Conservation (phyloP, 1,140 invertebrate genomes). For the Sitophilus oryzae region DNA sequence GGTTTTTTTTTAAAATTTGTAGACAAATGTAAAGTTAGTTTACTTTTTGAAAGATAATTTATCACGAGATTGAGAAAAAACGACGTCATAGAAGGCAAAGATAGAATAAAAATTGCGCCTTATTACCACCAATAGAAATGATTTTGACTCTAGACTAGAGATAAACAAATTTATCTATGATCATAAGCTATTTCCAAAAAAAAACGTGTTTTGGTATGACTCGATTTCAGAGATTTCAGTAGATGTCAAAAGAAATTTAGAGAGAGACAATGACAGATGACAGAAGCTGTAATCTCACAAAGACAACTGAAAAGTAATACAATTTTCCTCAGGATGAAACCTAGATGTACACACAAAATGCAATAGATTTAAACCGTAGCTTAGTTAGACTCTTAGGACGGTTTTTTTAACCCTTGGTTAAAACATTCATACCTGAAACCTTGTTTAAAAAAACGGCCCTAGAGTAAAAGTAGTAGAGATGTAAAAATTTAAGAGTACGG, state of each 20-base stretch:
- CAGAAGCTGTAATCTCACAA: conserved; percentile 34
- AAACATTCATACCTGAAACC: too few relatives aligned
- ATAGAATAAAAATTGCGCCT: too few relatives aligned
- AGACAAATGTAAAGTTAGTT: too few relatives aligned
- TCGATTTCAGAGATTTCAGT: not conserved
- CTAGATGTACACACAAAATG: conserved; percentile 41
- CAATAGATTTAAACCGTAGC: conserved; percentile 36
- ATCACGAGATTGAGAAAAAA: too few relatives aligned
- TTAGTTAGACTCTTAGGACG: conserved; percentile 5
- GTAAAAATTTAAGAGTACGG: conserved; percentile 17
- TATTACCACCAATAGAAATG: too few relatives aligned
- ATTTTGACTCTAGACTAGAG: too few relatives aligned
- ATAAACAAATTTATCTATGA: too few relatives aligned
- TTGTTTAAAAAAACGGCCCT: not conserved
- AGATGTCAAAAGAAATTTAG: not conserved
- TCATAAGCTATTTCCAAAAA: too few relatives aligned
- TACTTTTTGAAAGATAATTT: too few relatives aligned
- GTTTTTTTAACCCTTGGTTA: not conserved
- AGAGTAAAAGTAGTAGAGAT: conserved; percentile 2
- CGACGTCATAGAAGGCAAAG: too few relatives aligned
- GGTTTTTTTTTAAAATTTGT: too few relatives aligned
- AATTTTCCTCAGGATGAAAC: conserved; percentile 40
- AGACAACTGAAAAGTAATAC: conserved; percentile 35
- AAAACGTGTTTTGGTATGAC: too few relatives aligned
- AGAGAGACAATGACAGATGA: not conserved